Conservation (phyloP, 1,140 invertebrate species). For the Apis cerana region DNA sequence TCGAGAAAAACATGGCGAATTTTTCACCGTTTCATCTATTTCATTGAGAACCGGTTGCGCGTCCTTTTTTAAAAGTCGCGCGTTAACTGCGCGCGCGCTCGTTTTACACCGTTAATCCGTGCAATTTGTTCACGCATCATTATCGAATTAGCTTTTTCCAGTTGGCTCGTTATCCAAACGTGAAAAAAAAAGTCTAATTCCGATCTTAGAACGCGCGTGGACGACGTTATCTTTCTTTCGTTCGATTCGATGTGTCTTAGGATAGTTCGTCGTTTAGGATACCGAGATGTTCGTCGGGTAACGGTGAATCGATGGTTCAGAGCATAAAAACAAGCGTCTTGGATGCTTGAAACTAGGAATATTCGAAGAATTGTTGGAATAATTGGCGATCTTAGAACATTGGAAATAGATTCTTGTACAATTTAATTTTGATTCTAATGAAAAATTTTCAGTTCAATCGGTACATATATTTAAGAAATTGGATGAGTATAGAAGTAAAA, state of each 20-base stretch:
- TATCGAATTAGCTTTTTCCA: constrained; percentile 37
- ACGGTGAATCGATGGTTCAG: neutral
- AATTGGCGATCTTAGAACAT: neutral
- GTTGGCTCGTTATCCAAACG: neutral
- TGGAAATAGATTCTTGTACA: neutral
- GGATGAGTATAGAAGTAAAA: too few species aligned
- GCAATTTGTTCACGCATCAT: constrained; percentile 38
- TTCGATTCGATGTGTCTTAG: neutral
- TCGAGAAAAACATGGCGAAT: neutral
- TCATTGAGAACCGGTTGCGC: constrained; percentile 8
- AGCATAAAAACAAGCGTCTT: neutral
- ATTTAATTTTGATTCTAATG: too few species aligned
- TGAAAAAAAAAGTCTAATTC: constrained; percentile 20
- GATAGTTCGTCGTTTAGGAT: neutral
- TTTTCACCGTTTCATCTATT: constrained; percentile 18
- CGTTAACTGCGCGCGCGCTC: constrained; percentile 11
- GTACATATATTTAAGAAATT: too few species aligned
- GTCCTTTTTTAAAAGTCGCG: neutral
- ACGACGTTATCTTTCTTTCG: neutral
- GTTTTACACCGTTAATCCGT: constrained; percentile 16
- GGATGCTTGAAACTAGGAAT: neutral
- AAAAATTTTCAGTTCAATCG: too few species aligned
- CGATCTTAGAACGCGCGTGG: neutral
- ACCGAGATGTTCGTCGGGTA: too few species aligned
- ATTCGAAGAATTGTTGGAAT: neutral